Evolutionary conservation across 2,113 vertebrate species (phyloP), one percentile per base, ranked within the genome.

Genomic region (Calonectris borealis): DNA sequence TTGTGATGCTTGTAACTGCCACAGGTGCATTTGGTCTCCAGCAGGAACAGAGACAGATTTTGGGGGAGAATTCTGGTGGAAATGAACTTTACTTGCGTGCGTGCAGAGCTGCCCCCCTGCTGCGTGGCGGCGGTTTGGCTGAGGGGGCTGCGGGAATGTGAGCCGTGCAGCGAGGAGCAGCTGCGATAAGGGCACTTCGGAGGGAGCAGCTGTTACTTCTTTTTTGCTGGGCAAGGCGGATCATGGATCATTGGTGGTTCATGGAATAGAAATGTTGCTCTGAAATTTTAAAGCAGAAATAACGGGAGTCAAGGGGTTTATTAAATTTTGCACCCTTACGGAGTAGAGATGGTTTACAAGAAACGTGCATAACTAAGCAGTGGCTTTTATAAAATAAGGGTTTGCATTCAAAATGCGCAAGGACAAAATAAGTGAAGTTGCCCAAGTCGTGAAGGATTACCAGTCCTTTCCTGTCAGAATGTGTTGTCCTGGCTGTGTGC

Each of bases 81-180:
- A 54, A 71, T 14, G 17, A 25, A 25, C 16, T 48, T 85, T 0
- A 10, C 10, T 13, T n/a, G 15, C 0, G 2, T 32, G 31, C 17
- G 42, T 31, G 25, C 16, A 21, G 61, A 46, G 57, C 25, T 36
- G 7, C 64, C 34, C 8, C 27, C n/a, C 18, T 71, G 86, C 77
- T 89, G 25, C 1, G 3, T 0, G 2, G 27, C 1, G 7, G 36
- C 61, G 15, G n/a, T 5, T 48, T 7, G 62, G 42, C 32, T 32
- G 40, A 32, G 42, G 3, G 15, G 26, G 62, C 44, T 64, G 24
- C 64, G 68, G 92, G 75, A n/a, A 14, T 1, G 16, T 1, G 44
- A 90, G 66, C 34, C 0, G 25, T 11, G 61, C 36, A 7, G 69
- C 1, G 6, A 15, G 38, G 16, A 72, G 81, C 70, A 90, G 86